These are phyloP conservation scores for Elegia similella DNA, from an alignment of 2,888 invertebrate genomes.

Conservation along the genomic window DNA sequence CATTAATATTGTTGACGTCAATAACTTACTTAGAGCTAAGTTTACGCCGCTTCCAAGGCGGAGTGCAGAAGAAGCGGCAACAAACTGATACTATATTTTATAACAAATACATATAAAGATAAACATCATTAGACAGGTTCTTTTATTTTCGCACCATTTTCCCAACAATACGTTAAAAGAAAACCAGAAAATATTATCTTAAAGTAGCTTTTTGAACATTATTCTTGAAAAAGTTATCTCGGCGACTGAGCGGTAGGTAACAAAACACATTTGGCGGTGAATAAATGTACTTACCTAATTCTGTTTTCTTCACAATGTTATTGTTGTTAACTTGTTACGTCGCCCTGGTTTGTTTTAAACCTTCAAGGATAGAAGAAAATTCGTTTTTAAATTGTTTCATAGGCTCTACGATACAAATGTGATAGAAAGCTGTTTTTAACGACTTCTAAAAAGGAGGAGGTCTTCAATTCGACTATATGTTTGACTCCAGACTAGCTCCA, in stretches of 20 bases:
- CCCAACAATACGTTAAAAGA: not conserved
- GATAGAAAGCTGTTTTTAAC: too few species aligned
- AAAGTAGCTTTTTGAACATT: not conserved
- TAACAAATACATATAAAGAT: too few species aligned
- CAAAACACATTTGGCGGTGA: not conserved
- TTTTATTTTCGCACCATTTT: too few species aligned
- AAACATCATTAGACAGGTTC: too few species aligned
- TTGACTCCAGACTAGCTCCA: too few species aligned
- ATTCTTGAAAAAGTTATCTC: not conserved
- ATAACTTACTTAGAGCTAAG: too few species aligned
- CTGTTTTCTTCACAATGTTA: constrained; percentile 1
- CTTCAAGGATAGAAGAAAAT: not conserved
- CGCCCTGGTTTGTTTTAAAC: not conserved
- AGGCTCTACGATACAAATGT: not conserved
- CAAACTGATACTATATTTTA: too few species aligned
- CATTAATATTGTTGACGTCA: too few species aligned
- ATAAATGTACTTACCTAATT: not conserved
- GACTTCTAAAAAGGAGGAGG: too few species aligned
- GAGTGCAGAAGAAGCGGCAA: too few species aligned
- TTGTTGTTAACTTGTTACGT: not conserved
- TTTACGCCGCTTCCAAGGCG: too few species aligned
- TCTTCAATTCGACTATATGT: too few species aligned
- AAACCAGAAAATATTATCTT: not conserved
- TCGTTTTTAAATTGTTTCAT: not conserved
- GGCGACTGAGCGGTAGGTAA: not conserved